Evolutionary conservation across 1,140 invertebrate genomes (phyloP).

Genomic region (Ostrea edulis): DNA sequence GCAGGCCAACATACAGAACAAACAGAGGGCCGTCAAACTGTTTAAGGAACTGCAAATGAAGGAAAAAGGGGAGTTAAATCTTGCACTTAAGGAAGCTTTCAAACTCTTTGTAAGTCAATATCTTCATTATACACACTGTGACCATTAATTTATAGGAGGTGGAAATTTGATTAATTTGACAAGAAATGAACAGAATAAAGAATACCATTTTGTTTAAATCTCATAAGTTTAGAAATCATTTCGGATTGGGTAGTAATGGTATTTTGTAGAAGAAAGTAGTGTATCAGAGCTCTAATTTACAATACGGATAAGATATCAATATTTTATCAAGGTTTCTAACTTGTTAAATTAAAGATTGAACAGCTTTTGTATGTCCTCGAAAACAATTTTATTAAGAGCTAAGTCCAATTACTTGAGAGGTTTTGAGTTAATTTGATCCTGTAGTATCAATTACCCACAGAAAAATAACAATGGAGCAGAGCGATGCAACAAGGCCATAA

Average conservation of each 20-base stretch:
- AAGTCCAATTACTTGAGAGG: neutral
- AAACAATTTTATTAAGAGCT: neutral
- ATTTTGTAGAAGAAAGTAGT: too few relatives aligned
- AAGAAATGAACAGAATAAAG: too few relatives aligned
- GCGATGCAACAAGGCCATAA: constrained; percentile 98
- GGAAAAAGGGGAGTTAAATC: neutral
- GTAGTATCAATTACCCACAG: neutral
- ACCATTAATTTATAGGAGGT: too few relatives aligned
- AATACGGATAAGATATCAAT: too few relatives aligned
- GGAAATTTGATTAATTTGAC: too few relatives aligned
- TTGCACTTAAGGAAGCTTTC: neutral
- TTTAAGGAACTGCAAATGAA: constrained; percentile 53
- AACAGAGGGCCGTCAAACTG: constrained; percentile 80
- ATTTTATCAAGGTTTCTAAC: too few relatives aligned
- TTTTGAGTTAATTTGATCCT: neutral
- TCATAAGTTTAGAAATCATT: too few relatives aligned
- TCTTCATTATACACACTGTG: neutral
- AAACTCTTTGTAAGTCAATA: neutral
- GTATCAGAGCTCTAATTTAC: too few relatives aligned
- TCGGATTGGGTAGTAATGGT: too few relatives aligned
- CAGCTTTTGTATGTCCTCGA: neutral
- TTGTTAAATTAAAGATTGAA: neutral
- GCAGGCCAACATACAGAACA: constrained; percentile 92
- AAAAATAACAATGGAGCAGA: constrained; percentile 12
- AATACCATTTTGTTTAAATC: too few relatives aligned